Evolutionary conservation across 2,113 vertebrate genomes (phyloP).

Genomic region (Procavia capensis): DNA sequence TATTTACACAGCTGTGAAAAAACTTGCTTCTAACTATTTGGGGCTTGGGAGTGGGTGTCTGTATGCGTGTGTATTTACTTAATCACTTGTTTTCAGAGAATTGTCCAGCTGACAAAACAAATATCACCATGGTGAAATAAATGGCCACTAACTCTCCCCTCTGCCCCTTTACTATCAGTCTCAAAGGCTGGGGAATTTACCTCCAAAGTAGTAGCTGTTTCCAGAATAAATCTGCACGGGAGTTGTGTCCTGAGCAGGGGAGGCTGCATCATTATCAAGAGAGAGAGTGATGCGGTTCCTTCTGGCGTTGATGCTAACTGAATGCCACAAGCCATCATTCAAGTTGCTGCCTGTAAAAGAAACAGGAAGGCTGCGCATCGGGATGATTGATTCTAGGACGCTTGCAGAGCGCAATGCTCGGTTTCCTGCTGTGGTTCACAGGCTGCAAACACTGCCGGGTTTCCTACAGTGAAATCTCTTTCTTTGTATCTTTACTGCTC

Average conservation of each 20-base stretch:
- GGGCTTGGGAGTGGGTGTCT: background rate
- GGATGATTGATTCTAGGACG: background rate
- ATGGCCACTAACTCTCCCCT: background rate
- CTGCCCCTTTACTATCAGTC: background rate
- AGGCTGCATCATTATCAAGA: slow-evolving; percentile 90
- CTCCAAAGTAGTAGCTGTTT: slow-evolving; percentile 95
- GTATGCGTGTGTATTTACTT: too few relatives aligned
- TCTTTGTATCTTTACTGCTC: background rate
- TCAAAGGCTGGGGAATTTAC: slow-evolving; percentile 82
- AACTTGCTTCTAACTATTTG: slow-evolving; percentile 47
- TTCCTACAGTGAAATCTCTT: background rate
- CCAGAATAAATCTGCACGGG: slow-evolving; percentile 88
- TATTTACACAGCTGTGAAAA: slow-evolving; percentile 51
- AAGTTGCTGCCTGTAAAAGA: slow-evolving; percentile 89
- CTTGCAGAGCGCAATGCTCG: rapidly evolving
- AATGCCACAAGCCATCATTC: slow-evolving; percentile 96
- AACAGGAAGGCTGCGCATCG: background rate
- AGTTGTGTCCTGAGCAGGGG: slow-evolving; percentile 88
- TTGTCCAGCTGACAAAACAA: background rate
- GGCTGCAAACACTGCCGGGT: too few relatives aligned
- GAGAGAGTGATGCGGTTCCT: slow-evolving; percentile 91
- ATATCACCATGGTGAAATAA: background rate
- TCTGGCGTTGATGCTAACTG: slow-evolving; percentile 91
- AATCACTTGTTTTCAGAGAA: too few relatives aligned
- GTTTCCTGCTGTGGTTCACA: background rate